Conservation (phyloP, 2,797 vertebrate species). For the Loris lydekkerianus region DNA sequence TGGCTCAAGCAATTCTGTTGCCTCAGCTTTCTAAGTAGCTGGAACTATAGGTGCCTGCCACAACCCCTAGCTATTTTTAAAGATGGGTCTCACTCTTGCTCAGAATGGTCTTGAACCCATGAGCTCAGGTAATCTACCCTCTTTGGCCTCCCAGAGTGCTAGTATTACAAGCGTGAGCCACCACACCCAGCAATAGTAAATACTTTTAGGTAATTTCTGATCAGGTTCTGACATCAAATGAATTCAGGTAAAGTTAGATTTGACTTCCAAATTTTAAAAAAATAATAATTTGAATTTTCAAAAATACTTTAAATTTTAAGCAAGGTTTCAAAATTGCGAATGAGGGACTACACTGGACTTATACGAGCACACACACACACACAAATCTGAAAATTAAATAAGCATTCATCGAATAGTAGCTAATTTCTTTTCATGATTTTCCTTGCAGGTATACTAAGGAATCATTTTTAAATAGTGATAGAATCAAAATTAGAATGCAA, state of each 20-base stretch:
- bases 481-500: conserved; percentile 11
- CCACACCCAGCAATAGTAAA: no score
- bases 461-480: conserved; percentile 40
- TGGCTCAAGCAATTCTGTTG: no score
- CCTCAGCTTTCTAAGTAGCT: no score
- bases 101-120: no score
- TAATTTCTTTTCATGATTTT: not conserved
- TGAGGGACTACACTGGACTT: not conserved
- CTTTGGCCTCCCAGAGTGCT: no score
- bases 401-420: not conserved
- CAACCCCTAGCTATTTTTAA: no score
- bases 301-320: no score
- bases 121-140: no score
- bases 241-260: not conserved
- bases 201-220: not conserved
- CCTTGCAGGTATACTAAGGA: not conserved
- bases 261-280: not conserved
- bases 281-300: not conserved
- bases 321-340: not conserved
- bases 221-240: not conserved
- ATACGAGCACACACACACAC: not conserved
- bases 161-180: no score
- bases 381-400: not conserved
- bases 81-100: no score
- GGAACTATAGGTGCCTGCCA: no score